A percentile compares a stretch with the other conserved stretches of the same genome.
Conservation (phyloP, 2,888 invertebrate genomes). For the Tribolium freemani region DNA sequence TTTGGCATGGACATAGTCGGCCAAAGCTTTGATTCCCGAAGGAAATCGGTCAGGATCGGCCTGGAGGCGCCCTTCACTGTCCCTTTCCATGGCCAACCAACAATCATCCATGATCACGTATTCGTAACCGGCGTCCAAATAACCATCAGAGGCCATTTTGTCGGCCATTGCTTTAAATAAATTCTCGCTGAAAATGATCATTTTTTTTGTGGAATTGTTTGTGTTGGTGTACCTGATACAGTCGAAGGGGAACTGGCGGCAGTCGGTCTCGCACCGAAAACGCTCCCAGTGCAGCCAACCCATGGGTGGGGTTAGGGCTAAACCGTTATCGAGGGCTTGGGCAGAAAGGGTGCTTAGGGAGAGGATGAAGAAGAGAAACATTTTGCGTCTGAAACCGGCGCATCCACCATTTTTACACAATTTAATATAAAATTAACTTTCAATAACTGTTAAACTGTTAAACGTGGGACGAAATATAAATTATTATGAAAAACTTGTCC, state of each 20-base stretch:
- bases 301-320: conserved; percentile 78
- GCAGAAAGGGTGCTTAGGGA: neutral
- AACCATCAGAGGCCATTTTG: conserved; percentile 73
- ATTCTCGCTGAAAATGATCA: conserved; percentile 68
- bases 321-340: conserved; percentile 70
- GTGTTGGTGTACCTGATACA: conserved; percentile 51
- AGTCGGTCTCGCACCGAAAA: conserved; percentile 76
- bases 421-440: too few relatives aligned
- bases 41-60: conserved; percentile 73
- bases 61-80: conserved; percentile 67
- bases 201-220: neutral
- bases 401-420: too few relatives aligned
- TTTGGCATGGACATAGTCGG: conserved; percentile 71
- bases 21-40: conserved; percentile 58
- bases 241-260: conserved; percentile 70
- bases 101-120: conserved; percentile 76
- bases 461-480: too few relatives aligned
- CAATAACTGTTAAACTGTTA: too few relatives aligned
- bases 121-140: conserved; percentile 73
- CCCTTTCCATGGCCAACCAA: conserved; percentile 72
- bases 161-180: conserved; percentile 72
- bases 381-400: too few relatives aligned
- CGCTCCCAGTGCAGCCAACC: conserved; percentile 81
- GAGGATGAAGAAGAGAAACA: neutral
- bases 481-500: too few relatives aligned